Percentiles rank a stretch among this genome's conserved stretches.
These are phyloP conservation scores for Oncorhynchus keta DNA, from an alignment of 2,113 vertebrate genomes.

Conservation along the genomic window DNA sequence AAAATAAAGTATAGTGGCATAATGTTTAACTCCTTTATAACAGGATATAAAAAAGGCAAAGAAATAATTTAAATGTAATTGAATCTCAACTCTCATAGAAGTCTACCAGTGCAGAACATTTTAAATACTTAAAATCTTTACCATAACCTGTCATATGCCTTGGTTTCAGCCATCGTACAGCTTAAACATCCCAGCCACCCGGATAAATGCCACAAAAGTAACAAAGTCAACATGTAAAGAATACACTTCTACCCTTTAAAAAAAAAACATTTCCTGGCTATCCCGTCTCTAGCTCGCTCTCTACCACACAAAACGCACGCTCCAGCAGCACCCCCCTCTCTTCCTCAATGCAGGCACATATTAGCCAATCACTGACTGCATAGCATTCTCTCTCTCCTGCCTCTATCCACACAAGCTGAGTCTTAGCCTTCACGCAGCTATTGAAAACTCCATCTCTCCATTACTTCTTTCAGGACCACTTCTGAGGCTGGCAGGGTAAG, in stretches of 20 bases:
- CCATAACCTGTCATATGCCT: too few species aligned
- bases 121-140: too few species aligned
- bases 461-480: constrained; percentile 8
- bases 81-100: too few species aligned
- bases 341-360: constrained; percentile 74
- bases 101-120: too few species aligned
- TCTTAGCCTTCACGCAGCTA: constrained; percentile 24
- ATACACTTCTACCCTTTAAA: background rate
- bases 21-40: too few species aligned
- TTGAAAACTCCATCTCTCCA: background rate
- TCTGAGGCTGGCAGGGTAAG: background rate
- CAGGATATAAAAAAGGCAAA: too few species aligned
- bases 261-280: background rate
- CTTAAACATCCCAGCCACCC: background rate
- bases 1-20: too few species aligned
- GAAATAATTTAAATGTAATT: too few species aligned
- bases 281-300: constrained; percentile 2
- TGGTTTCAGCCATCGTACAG: background rate
- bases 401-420: constrained; percentile 20
- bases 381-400: constrained; percentile 43
- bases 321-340: constrained; percentile 46
- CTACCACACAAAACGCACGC: background rate
- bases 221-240: background rate
- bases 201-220: too few species aligned
- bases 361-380: constrained; percentile 75